Evolutionary conservation across 23 tunicate species (phyloP).

Genomic region (Styela clava): DNA sequence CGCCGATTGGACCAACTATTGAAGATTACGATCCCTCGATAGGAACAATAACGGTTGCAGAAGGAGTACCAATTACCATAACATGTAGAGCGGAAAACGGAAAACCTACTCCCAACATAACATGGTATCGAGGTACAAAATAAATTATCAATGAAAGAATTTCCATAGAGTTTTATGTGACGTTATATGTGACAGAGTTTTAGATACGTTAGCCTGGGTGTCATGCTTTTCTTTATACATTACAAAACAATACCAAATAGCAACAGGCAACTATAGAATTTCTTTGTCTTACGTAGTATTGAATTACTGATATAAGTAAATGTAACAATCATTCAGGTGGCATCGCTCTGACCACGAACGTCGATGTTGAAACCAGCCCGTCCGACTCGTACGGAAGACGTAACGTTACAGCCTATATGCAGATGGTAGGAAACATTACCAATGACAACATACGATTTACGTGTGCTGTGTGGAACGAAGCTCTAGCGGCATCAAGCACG

Average conservation of each 20-base stretch:
- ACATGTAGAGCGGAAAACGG: constrained; percentile 10
- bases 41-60: constrained; percentile 3
- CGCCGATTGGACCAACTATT: constrained; percentile 5
- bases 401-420: constrained; percentile 13
- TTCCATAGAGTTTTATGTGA: too few species aligned
- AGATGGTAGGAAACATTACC: constrained; percentile 5
- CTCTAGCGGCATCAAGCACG: background rate
- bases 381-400: constrained; percentile 1
- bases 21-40: background rate
- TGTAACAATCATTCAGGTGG: too few species aligned
- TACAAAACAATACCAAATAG: too few species aligned
- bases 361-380: background rate
- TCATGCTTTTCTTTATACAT: too few species aligned
- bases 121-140: constrained; percentile 20
- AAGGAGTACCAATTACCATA: background rate
- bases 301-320: too few species aligned
- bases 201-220: too few species aligned
- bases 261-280: too few species aligned
- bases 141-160: too few species aligned
- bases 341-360: background rate
- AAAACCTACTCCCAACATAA: constrained; percentile 10
- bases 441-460: constrained; percentile 15
- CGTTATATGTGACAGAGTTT: too few species aligned
- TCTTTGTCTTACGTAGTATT: too few species aligned
- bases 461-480: constrained; percentile 12